A percentile compares a stretch with the other conserved stretches of the same genome.
These are phyloP conservation scores for Drosophila lutescens DNA, from an alignment of 2,888 invertebrate genomes.

Conservation along the genomic window DNA sequence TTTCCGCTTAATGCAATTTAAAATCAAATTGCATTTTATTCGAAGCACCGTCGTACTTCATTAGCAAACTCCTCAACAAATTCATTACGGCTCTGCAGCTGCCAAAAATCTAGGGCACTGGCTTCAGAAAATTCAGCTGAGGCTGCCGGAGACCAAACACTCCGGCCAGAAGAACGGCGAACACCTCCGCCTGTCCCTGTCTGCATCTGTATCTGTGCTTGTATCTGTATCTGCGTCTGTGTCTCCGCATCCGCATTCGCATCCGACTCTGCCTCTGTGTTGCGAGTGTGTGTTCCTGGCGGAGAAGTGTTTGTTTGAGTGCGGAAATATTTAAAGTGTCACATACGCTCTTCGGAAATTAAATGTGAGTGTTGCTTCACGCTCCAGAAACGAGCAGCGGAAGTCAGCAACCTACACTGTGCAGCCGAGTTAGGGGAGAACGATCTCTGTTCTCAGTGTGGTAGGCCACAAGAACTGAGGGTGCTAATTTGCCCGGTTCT, in stretches of 20 bases:
- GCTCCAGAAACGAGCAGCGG: conserved; percentile 48
- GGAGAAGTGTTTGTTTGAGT: conserved; percentile 64
- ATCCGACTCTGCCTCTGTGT: neutral
- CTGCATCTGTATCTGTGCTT: neutral
- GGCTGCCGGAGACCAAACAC: conserved; percentile 37
- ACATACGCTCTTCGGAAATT: conserved; percentile 75
- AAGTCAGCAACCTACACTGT: conserved; percentile 33
- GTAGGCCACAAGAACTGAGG: conserved; percentile 8
- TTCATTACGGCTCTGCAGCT: conserved; percentile 70
- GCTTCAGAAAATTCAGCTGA: conserved; percentile 3
- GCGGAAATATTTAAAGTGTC: conserved; percentile 81
- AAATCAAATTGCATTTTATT: conserved; percentile 73
- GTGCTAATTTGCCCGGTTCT: conserved; percentile 11
- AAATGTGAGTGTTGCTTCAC: conserved; percentile 67
- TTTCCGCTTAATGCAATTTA: conserved; percentile 70
- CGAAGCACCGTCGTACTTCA: conserved; percentile 59
- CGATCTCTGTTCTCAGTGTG: conserved; percentile 6
- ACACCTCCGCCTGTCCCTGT: conserved; percentile 24
- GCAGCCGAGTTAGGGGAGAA: conserved; percentile 19
- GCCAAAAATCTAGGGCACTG: conserved; percentile 74
- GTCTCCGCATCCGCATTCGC: conserved; percentile 1
- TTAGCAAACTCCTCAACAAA: conserved; percentile 75
- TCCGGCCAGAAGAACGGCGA: conserved; percentile 25
- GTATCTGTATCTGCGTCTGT: conserved; percentile 16
- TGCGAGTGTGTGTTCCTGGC: conserved; percentile 24